These are phyloP conservation scores for Ophthalmolycus amberensis DNA, from an alignment of 2,113 vertebrate species.

Conservation along the genomic window DNA sequence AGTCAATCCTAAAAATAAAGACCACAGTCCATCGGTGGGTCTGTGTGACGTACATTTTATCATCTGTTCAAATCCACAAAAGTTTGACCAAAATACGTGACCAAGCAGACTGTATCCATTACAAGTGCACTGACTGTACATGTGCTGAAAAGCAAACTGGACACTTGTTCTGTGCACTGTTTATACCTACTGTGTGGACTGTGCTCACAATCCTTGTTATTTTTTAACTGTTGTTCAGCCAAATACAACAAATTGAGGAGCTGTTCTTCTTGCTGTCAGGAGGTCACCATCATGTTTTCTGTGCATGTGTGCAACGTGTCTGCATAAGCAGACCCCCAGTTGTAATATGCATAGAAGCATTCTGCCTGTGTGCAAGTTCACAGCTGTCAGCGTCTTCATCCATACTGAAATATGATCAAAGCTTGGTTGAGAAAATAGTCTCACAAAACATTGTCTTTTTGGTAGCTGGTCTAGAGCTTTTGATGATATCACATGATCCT, in stretches of 20 bases:
- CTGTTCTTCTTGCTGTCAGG: neutral
- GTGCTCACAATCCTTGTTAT: neutral
- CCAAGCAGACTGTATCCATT: no score
- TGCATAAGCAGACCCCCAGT: neutral
- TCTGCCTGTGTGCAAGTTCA: neutral
- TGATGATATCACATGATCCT: neutral
- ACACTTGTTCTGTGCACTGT: no score
- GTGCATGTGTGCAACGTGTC: neutral
- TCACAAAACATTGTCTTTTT: neutral
- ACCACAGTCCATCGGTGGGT: neutral
- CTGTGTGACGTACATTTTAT: neutral
- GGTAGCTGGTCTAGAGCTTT: neutral
- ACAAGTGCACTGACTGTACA: no score
- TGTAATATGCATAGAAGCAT: neutral
- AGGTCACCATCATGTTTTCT: neutral
- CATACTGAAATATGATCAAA: neutral
- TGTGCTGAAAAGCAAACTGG: neutral
- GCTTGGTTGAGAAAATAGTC: neutral
- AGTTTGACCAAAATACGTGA: no score
- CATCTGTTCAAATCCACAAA: neutral
- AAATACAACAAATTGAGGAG: neutral
- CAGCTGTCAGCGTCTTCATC: neutral
- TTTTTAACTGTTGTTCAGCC: neutral
- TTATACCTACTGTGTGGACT: no score
- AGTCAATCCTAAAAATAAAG: neutral